phyloP scores from a whole-genome alignment of 2,797 vertebrate genomes.

The Vespertilio murinus region DNA sequence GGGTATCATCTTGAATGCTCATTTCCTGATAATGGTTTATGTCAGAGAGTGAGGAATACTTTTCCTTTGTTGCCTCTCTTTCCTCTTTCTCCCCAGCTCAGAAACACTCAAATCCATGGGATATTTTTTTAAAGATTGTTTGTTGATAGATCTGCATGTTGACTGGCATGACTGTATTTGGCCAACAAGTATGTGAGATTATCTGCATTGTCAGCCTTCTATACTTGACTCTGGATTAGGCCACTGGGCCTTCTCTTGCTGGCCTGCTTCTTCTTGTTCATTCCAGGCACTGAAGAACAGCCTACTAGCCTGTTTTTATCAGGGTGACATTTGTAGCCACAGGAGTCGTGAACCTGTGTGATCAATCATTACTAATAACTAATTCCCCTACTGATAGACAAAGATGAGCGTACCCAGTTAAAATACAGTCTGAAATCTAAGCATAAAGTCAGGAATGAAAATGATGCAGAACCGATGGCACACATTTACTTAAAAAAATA shows the following conservation, averaged over 20 bases:
- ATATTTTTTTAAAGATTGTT: neutral
- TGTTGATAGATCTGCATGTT: neutral
- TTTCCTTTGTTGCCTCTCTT: neutral
- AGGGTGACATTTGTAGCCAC: constrained; percentile 32
- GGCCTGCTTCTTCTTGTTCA: neutral
- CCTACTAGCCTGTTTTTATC: neutral
- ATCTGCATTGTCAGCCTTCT: neutral
- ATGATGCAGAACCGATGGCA: neutral
- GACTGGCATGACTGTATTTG: neutral
- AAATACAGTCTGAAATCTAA: constrained; percentile 40
- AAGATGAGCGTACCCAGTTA: neutral
- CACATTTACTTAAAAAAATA: neutral
- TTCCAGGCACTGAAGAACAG: neutral
- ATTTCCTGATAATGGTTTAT: neutral
- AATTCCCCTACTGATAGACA: constrained; percentile 5
- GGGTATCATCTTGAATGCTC: neutral
- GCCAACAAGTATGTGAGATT: neutral
- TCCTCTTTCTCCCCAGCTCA: neutral
- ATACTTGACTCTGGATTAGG: neutral
- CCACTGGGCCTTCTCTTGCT: neutral
- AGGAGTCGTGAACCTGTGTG: neutral
- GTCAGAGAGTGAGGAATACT: neutral
- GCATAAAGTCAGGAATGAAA: constrained; percentile 42
- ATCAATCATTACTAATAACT: neutral
- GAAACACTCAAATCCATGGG: neutral